Conservation (phyloP, 1,140 invertebrate species). For the Gyrodactylus bullatarudis region DNA sequence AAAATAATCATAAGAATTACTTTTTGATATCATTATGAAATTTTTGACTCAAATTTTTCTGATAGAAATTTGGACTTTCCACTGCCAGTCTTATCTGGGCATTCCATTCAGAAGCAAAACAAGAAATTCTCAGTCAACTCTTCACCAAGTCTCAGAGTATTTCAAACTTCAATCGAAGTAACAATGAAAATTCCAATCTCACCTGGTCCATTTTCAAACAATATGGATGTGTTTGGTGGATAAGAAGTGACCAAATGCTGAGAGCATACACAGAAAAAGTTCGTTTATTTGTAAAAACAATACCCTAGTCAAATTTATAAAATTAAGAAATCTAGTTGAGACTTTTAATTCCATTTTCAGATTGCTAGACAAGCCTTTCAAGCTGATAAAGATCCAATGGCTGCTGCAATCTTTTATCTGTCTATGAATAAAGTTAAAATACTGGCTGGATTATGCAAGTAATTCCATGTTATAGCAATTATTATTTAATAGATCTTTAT, state of each 20-base stretch:
- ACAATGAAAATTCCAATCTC: constrained; percentile 26
- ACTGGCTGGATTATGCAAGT: constrained; percentile 70
- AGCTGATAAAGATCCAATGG: constrained; percentile 54
- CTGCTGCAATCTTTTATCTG: constrained; percentile 78
- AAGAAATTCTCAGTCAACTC: constrained; percentile 49
- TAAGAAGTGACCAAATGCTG: constrained; percentile 46
- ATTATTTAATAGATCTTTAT: background rate
- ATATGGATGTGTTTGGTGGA: constrained; percentile 79
- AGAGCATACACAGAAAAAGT: constrained; percentile 52
- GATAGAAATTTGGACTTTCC: constrained; percentile 48
- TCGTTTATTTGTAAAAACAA: background rate
- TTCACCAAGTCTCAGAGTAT: background rate
- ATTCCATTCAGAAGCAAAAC: constrained; percentile 86
- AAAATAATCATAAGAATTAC: too few relatives aligned
- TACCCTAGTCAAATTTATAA: background rate
- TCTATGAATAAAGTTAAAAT: constrained; percentile 93
- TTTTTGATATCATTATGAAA: too few relatives aligned
- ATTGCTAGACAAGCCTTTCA: constrained; percentile 63
- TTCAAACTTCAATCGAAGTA: background rate
- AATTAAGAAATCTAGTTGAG: constrained; percentile 1
- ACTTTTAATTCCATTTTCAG: constrained; percentile 12
- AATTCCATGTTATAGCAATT: constrained; percentile 4
- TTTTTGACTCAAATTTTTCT: too few relatives aligned
- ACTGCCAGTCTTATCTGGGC: constrained; percentile 86
- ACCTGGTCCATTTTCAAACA: constrained; percentile 58